Evolutionary conservation across 2,113 vertebrate genomes (phyloP), one percentile per base, ranked within the genome.

Genomic region (Scartelaos histophorus): DNA sequence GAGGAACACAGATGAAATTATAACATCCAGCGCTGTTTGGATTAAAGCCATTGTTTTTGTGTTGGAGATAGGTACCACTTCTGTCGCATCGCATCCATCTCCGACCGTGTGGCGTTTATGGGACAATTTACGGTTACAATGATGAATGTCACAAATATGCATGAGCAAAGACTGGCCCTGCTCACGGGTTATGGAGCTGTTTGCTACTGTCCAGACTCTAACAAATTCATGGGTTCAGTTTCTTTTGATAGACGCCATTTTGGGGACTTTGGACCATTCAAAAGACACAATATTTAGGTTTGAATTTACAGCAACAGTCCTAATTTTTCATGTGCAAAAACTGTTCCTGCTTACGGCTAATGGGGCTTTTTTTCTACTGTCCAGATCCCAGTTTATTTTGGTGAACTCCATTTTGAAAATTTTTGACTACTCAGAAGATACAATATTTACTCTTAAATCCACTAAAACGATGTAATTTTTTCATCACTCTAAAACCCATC

Each of bases 1-100:
- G 90, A 91, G 91, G 90, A 70, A 80, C 60, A 70, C 64, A 94
- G 94, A 94, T 95, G 95, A 95, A 94, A 95, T 94, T 93, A 93
- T 92, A 91, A 94, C 93, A 93, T 92, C 90, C 91, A 93, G 53
- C 45, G 92, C 93, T 87, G 95, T 70, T 74, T 90, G 90, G 94
- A 94, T 94, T 93, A 94, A 80, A 92, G 91, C 85, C 87, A 91
- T 46, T 60, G 53, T 68, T 38, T 62, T 43, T 81, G 66, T 69
- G 56, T 62, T 66, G 51, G 66, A 49, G 24, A 73, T 45, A 66
- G 71, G 34, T 70, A 70, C 12, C 62, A 69, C 49, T 81, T 43
- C 62, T 75, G 67, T 78, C 72, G 74, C 67, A 62, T 74, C 77
- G 16, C 61, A 74, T 85, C 81, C 76, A 53, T 34, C 53, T 75